Percentiles rank a stretch among this genome's conserved stretches.
Conservation (phyloP, 92 coral and sea anemone genomes). For the Phenganax subtilis region DNA sequence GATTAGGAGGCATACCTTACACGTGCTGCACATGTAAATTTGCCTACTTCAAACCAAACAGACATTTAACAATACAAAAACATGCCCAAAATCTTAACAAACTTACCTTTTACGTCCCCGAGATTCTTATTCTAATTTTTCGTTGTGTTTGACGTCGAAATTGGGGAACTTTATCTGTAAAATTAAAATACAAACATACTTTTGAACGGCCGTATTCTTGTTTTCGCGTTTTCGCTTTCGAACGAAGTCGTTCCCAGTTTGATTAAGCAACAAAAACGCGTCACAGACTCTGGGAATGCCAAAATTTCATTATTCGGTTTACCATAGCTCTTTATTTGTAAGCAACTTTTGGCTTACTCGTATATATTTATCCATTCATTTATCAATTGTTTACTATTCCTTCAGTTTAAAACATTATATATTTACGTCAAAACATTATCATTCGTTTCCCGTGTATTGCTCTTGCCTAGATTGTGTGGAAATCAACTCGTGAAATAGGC, state of each 20-base stretch:
- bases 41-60: neutral
- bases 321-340: too few species aligned
- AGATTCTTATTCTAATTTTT: too few species aligned
- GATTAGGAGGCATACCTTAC: neutral
- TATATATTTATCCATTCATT: neutral
- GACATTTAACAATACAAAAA: too few species aligned
- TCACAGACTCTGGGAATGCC: neutral
- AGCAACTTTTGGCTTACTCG: too few species aligned
- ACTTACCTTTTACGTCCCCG: too few species aligned
- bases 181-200: neutral
- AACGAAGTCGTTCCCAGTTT: constrained; percentile 2
- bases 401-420: neutral
- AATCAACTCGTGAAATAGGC: constrained; percentile 66
- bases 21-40: neutral
- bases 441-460: neutral
- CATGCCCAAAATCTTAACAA: too few species aligned
- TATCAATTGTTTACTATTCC: neutral
- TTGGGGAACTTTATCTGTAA: neutral
- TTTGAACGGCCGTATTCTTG: neutral
- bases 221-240: neutral
- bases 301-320: neutral
- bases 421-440: neutral
- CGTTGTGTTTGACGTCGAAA: neutral
- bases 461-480: constrained; percentile 80
- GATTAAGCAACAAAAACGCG: neutral